phyloP scores from a whole-genome alignment of 2,888 invertebrate species.

The Syrphus vitripennis region DNA sequence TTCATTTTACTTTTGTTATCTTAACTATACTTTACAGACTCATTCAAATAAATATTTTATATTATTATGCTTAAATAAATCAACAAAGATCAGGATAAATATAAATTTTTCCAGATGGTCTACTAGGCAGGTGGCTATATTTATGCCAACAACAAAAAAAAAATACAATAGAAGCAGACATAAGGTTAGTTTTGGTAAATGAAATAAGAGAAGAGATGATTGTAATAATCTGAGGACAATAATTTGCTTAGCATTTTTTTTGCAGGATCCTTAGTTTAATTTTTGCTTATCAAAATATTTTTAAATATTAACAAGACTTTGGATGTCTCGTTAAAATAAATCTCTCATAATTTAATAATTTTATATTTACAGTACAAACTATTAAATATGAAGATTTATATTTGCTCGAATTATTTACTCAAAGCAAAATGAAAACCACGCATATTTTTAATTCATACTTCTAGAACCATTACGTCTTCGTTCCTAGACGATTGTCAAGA shows the following conservation, averaged over 20 bases:
- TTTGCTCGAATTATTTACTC: no score
- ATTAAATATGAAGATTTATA: no score
- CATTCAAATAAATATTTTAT: neutral
- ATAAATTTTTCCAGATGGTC: neutral
- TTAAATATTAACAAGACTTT: no score
- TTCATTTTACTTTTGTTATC: neutral
- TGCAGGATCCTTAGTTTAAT: no score
- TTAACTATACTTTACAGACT: slow-evolving; percentile 7
- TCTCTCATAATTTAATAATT: no score
- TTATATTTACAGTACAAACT: no score
- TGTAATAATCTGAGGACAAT: neutral
- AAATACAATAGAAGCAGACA: neutral
- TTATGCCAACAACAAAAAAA: neutral
- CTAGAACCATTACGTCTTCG: no score
- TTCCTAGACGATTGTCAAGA: no score
- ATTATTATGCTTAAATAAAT: slow-evolving; percentile 21
- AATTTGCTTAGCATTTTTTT: neutral
- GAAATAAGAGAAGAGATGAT: neutral
- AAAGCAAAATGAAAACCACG: no score
- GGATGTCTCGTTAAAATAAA: no score
- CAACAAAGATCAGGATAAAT: neutral
- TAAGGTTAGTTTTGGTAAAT: neutral
- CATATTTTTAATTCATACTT: no score
- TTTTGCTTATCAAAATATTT: no score
- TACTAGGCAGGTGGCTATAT: neutral